Evolutionary conservation across 2,113 vertebrate genomes (phyloP), one percentile per base, ranked within the genome.

Genomic region (Trinectes maculatus): DNA sequence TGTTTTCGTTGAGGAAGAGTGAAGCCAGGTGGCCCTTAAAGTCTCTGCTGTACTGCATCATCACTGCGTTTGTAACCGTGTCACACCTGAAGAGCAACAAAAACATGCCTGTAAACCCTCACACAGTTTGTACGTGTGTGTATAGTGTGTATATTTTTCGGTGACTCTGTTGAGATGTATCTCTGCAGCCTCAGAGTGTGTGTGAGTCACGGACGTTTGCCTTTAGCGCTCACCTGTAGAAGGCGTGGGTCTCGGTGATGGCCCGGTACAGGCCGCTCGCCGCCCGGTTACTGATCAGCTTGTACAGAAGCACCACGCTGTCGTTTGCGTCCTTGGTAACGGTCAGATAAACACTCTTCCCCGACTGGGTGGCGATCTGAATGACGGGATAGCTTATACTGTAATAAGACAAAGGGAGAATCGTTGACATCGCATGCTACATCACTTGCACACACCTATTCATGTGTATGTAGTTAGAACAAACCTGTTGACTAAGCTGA

Each of bases 21-120:
- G 97, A 99, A 0, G 97, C 98, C 33, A 99, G 82, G 87, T 99
- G 97, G 31, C 98, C 98, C 79, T 98, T 99, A 73, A 99, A 93
- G 84, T 99, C 97, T 54, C 97, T 91, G 80, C 97, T 99, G 49
- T 99, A 99, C 78, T 99, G 98, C 98, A 99, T 99, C 96, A 98
- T 99, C 83, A 99, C 97, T 0, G 97, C 96, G 7, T 92, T 95
- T 10, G 96, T 99, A 33, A 99, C 98, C 0, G 96, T 99, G 89
- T 99, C 97, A 49, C 98, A 99, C 87, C 97, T 99, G 70, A 39
- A 18, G 0, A 11, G 21, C 4, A 19, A 42, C 1, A 13, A 37
- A 37, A 48, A 48, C 21, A n/a, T n/a, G n/a, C n/a, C n/a, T n/a
- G n/a, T n/a, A n/a, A n/a, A n/a, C n/a, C n/a, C n/a, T n/a, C n/a